Evolutionary conservation across 2,113 vertebrate genomes (phyloP), one percentile per base, ranked within the genome.

Genomic region (Tylochromis polylepis): DNA sequence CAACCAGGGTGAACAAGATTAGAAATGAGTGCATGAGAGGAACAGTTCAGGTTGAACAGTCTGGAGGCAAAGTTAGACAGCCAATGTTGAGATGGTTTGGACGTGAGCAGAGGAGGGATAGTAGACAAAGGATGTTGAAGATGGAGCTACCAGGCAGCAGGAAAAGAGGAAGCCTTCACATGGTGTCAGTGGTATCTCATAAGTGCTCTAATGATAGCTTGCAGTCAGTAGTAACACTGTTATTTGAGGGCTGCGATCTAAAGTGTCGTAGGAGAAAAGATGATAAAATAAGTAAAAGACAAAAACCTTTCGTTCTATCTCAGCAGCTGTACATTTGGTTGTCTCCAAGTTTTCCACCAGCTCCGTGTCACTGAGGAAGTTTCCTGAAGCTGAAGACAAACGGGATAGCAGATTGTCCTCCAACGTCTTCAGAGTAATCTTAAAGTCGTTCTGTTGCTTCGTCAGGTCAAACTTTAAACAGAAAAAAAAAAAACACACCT

Each of bases 391-490:
- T 0, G 97, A 97, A 5, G 98, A 99, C 57, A 99, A 93, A n/a
- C 96, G 95, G 53, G 98, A 99, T 0, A 99, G 96, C 82, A 99
- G 94, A 75, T 97, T 96, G 94, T 99, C 99, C 94, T 99, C 98
- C 85, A 99, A 79, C 0, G 94, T 98, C 95, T 98, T 99, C 93
- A 99, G 95, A 10, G 98, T 99, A 95, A 99, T 99, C 96, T 99
- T 99, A 94, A 99, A 99, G 11, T 96, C 97, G 3, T 99, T 99
- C 90, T 99, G 98, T 82, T 99, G 96, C 90, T 97, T 99, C 0
- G 98, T 99, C 91, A 99, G 97, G 55, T 98, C 95, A 0, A 97
- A 99, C 98, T 99, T 31, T 20, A 53, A 51, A 77, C 11, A 12
- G 27, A 4, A n/a, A 20, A 51, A 31, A 31, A 31, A 51, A 38